Base-by-base conservation (phyloP, 1,140 invertebrate genomes). In the Holotrichia oblita region DNA sequence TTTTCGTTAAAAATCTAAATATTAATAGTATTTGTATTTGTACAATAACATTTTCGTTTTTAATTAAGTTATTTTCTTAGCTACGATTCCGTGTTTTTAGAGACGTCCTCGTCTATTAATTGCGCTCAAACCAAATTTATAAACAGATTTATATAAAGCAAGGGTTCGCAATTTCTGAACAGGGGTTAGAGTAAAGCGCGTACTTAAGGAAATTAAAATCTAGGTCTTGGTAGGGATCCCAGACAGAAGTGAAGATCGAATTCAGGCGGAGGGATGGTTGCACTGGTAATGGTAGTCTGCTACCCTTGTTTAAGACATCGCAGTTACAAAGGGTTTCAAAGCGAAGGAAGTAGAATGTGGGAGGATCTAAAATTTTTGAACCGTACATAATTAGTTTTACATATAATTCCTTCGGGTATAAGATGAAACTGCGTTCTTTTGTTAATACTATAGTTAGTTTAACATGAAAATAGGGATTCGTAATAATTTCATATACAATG, bases 171-270 rank as follows among this genome's bases (percentile, higher is more conserved):
- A 17, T 48, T 48, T 48, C 44, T 17, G 44, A 48, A 48, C 1
- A 17, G 44, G 44, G 44, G 10, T 17, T 10, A 48, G 44, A 17
- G 44, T 10, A 14, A 17, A 48, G n/a, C 44, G 10, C 44, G 44
- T 48, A 48, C 44, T 48, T 48, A 48, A 48, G 44, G 44, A 48
- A 48, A 48, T 48, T 48, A 48, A 48, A 48, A 48, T 48, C n/a
- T 48, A 48, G 44, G 44, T 10, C 44, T 48, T 10, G 44, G 44
- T 14, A 48, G n/a, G 44, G n/a, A 48, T 3, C 44, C n/a, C 10
- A 17, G 44, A 48, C 44, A 10, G n/a, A 10, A 48, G 27, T 2
- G 27, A 34, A 34, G 27, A 34, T 34, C 27, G 27, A 34, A 34
- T 34, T 34, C 2, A 4, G 27, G 27, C 27, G 27, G 27, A 34